These are phyloP conservation scores for Hyles vespertilio DNA, from an alignment of 1,140 invertebrate genomes.

Conservation along the genomic window DNA sequence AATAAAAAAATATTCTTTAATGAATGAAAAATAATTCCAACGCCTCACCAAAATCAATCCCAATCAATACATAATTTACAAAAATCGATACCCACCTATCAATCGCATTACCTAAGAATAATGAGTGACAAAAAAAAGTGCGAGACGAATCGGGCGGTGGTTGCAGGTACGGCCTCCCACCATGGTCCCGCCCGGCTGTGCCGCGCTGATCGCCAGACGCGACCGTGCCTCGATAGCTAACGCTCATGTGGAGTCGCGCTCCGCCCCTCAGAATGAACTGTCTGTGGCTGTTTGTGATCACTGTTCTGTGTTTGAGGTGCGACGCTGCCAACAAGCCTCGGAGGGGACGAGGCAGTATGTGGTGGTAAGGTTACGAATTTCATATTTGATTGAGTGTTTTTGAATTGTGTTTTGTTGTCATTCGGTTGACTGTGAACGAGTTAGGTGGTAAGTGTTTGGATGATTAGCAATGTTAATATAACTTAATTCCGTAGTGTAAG, in stretches of 20 bases:
- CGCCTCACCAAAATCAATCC: slow-evolving; percentile 9
- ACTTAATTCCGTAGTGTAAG: too few relatives aligned
- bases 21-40: too few relatives aligned
- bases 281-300: slow-evolving; percentile 66
- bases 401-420: too few relatives aligned
- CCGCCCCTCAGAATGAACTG: slow-evolving; percentile 71
- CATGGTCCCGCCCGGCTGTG: slow-evolving; percentile 53
- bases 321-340: slow-evolving; percentile 58
- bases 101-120: too few relatives aligned
- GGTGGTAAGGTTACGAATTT: slow-evolving; percentile 59
- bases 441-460: too few relatives aligned
- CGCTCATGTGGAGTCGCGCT: slow-evolving; percentile 49
- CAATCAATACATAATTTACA: too few relatives aligned
- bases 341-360: slow-evolving; percentile 72
- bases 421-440: too few relatives aligned
- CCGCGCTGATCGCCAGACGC: slow-evolving; percentile 41
- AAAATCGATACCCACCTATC: too few relatives aligned
- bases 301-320: slow-evolving; percentile 64
- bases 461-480: too few relatives aligned
- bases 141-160: slow-evolving; percentile 54
- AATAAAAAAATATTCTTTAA: too few relatives aligned
- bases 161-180: slow-evolving; percentile 61
- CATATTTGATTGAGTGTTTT: neutral
- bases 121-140: slow-evolving; percentile 28
- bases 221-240: slow-evolving; percentile 49